These are phyloP conservation scores for Drosophila algonquin DNA, from an alignment of 2,888 invertebrate species.

Conservation along the genomic window DNA sequence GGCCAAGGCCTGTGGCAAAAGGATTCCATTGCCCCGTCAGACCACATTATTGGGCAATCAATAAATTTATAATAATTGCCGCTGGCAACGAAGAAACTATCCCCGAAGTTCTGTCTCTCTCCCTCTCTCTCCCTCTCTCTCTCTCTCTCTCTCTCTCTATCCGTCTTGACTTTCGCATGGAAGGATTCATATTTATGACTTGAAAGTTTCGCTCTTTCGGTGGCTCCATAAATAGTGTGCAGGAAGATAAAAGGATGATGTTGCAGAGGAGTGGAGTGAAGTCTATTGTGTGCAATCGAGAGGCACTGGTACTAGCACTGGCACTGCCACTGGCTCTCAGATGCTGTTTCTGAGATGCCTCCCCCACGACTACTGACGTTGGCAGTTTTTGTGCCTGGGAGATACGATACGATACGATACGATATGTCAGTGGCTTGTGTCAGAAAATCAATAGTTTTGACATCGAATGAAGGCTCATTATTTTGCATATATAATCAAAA, in stretches of 20 bases:
- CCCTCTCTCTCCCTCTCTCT: no score
- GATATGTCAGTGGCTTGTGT: constrained; percentile 35
- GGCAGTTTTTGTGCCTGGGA: constrained; percentile 40
- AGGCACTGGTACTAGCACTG: constrained; percentile 7
- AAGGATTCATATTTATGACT: constrained; percentile 68
- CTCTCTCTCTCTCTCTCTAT: no score
- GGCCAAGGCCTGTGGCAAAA: constrained; percentile 15
- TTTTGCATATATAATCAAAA: constrained; percentile 57
- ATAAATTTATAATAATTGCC: constrained; percentile 80
- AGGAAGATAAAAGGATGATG: neutral
- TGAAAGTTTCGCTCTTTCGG: constrained; percentile 62
- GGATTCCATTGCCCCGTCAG: constrained; percentile 26
- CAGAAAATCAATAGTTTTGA: constrained; percentile 72
- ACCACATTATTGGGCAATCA: constrained; percentile 68
- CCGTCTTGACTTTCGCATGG: constrained; percentile 26
- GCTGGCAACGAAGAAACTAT: constrained; percentile 64
- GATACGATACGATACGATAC: neutral
- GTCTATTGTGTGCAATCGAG: constrained; percentile 38
- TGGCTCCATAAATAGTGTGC: constrained; percentile 56
- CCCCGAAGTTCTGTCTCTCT: constrained; percentile 50
- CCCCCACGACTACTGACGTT: constrained; percentile 37
- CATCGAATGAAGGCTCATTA: constrained; percentile 69
- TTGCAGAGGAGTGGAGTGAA: constrained; percentile 1
- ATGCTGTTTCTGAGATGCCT: constrained; percentile 4
- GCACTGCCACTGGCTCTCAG: neutral